Conservation (phyloP, 2,797 vertebrate species). For the Podarcis siculus region DNA sequence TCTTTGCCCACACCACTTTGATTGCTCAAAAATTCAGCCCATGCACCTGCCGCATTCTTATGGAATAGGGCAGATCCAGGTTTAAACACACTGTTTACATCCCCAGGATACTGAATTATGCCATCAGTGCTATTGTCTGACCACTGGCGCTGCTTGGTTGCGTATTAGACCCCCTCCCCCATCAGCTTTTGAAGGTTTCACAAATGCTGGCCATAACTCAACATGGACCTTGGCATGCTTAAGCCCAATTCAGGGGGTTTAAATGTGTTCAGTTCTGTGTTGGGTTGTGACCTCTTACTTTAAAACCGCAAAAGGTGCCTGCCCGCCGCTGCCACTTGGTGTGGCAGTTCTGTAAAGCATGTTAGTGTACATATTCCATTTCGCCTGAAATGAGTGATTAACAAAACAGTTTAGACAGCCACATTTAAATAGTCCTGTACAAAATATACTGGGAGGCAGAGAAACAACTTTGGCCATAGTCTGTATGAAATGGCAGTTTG, state of each 20-base stretch:
- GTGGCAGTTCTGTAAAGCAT: fast-evolving
- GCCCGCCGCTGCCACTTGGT: neutral
- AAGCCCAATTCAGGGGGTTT: neutral
- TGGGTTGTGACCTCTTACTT: neutral
- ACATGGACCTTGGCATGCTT: neutral
- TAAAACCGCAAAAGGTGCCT: neutral
- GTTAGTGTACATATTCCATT: neutral
- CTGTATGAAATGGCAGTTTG: neutral
- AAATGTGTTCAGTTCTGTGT: neutral
- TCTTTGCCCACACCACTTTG: neutral
- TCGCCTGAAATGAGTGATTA: neutral
- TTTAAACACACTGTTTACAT: neutral
- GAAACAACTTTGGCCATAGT: slow-evolving; percentile 5
- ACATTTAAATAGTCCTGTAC: neutral
- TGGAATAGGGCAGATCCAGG: neutral
- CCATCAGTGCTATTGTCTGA: neutral
- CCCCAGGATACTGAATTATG: neutral
- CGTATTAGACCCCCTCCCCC: neutral
- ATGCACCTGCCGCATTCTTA: neutral
- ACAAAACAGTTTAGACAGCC: neutral
- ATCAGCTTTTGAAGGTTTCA: neutral
- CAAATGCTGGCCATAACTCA: neutral
- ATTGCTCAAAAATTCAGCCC: neutral
- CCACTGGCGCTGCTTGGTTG: neutral
- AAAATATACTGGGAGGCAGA: neutral